A percentile compares a stretch with the other conserved stretches of the same genome.
phyloP scores from a whole-genome alignment of 53 echinoderm and acorn worm species.

The Temnopleurus reevesii region DNA sequence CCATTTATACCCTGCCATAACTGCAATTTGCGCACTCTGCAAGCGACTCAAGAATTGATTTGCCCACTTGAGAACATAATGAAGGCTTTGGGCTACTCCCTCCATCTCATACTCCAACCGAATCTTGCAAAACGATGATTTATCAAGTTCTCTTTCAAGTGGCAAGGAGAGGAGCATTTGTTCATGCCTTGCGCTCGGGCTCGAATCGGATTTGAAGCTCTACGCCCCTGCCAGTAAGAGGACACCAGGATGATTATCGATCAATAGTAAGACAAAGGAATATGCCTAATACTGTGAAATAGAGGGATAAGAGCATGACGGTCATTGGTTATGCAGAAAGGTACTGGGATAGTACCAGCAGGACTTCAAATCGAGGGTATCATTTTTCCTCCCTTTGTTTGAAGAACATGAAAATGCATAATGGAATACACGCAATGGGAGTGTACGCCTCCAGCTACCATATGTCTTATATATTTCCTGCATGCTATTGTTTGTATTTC shows the following conservation, averaged over 20 bases:
- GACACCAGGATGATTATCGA: constrained; percentile 35
- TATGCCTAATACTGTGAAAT: constrained; percentile 13
- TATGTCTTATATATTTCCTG: neutral
- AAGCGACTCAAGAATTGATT: constrained; percentile 44
- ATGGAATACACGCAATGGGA: neutral
- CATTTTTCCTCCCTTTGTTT: neutral
- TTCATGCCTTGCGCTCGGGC: constrained; percentile 22
- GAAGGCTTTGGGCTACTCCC: constrained; percentile 44
- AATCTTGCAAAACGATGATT: constrained; percentile 51
- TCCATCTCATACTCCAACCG: neutral
- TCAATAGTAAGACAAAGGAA: constrained; percentile 33
- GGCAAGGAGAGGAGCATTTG: constrained; percentile 27
- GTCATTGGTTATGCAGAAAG: neutral
- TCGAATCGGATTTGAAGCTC: constrained; percentile 36
- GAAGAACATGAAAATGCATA: neutral
- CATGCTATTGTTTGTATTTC: too few species aligned
- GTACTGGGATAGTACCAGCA: constrained; percentile 11
- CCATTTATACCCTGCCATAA: neutral
- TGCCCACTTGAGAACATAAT: constrained; percentile 36
- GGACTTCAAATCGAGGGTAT: neutral
- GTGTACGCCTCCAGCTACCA: constrained; percentile 5
- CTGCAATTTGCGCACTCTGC: neutral
- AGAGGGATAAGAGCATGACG: constrained; percentile 9
- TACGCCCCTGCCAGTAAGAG: neutral
- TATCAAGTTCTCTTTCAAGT: constrained; percentile 43